These are phyloP conservation scores for Sylvia atricapilla DNA, from an alignment of 2,113 vertebrate genomes.

Conservation along the genomic window DNA sequence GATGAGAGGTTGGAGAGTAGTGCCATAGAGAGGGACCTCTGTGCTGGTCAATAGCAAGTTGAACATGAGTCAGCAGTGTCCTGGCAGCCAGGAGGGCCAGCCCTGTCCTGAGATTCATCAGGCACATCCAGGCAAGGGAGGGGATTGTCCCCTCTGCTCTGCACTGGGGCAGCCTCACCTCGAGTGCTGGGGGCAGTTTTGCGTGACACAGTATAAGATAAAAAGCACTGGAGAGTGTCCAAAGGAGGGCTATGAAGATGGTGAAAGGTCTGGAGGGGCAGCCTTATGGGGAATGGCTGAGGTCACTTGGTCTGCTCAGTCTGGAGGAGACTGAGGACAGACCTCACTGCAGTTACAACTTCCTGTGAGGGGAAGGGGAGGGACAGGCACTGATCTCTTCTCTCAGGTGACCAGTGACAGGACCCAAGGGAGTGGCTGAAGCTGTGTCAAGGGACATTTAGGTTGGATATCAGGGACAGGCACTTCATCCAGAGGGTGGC, in stretches of 20 bases:
- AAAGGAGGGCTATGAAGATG: not conserved
- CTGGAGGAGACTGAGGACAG: not conserved
- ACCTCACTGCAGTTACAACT: not conserved
- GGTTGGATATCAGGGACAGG: not conserved
- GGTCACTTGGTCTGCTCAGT: not conserved
- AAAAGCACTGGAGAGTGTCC: accelerated
- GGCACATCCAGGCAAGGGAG: accelerated
- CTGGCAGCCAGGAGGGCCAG: not conserved
- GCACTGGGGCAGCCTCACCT: accelerated
- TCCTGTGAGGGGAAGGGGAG: accelerated
- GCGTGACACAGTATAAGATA: accelerated
- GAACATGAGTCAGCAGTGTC: not conserved
- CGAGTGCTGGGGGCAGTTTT: not conserved
- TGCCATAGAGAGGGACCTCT: accelerated
- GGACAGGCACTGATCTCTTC: accelerated
- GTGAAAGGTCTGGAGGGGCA: not conserved
- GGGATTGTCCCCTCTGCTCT: not conserved
- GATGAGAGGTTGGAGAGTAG: not conserved
- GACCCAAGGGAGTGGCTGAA: not conserved
- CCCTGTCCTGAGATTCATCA: accelerated
- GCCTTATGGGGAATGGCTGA: accelerated
- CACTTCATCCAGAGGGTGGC: not conserved
- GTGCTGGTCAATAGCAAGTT: accelerated
- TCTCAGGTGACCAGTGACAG: not conserved
- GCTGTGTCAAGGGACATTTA: not conserved